Conservation (phyloP, 2,888 invertebrate genomes). For the Tridacna crocea region DNA sequence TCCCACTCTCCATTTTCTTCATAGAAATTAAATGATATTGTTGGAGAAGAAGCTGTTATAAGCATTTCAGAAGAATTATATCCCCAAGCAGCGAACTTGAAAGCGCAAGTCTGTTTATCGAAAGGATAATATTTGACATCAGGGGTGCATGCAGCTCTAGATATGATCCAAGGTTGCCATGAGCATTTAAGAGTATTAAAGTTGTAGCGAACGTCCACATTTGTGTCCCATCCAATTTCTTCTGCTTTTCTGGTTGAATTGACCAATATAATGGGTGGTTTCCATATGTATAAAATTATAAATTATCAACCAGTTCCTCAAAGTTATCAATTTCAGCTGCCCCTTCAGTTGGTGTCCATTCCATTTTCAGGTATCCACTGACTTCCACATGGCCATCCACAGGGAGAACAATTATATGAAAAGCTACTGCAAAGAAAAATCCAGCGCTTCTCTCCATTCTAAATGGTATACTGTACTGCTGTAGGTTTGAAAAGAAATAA, state of each 20-base stretch:
- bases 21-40: conserved; percentile 22
- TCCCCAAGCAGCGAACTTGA: conserved; percentile 42
- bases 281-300: conserved; percentile 41
- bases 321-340: neutral
- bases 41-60: neutral
- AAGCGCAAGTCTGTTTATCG: conserved; percentile 39
- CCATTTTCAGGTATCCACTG: conserved; percentile 42
- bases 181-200: conserved; percentile 25
- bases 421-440: too few species aligned
- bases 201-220: conserved; percentile 27
- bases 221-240: conserved; percentile 36
- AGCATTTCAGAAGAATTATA: conserved; percentile 30
- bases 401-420: too few species aligned
- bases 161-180: conserved; percentile 41
- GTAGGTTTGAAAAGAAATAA: too few species aligned
- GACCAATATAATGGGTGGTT: conserved; percentile 41
- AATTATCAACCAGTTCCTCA: conserved; percentile 17
- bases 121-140: conserved; percentile 47
- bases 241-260: conserved; percentile 33
- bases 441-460: too few species aligned
- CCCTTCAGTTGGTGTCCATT: conserved; percentile 20
- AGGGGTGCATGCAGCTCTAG: conserved; percentile 32
- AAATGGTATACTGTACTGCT: too few species aligned
- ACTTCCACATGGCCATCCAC: conserved; percentile 37
- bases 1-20: conserved; percentile 47